phyloP scores from a whole-genome alignment of 2,888 invertebrate genomes.

The Pilophorus perplexus region DNA sequence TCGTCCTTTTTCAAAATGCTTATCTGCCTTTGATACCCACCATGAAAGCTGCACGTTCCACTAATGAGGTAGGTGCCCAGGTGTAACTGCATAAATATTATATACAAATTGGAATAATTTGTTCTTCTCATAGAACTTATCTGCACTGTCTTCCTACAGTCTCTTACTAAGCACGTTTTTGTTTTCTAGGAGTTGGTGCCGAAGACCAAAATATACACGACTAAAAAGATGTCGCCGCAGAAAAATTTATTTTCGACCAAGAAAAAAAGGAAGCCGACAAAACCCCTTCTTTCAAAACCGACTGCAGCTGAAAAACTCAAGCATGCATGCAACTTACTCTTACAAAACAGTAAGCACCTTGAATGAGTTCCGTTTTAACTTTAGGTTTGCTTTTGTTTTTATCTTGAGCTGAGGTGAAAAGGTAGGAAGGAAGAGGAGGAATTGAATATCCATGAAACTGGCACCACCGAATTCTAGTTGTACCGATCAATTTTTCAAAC shows the following conservation, averaged over 20 bases:
- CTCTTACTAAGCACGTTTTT: not conserved
- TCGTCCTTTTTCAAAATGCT: not conserved
- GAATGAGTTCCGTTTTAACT: not conserved
- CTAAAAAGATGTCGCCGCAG: not conserved
- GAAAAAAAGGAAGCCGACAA: not conserved
- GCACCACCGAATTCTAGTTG: no score
- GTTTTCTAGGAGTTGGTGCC: not conserved
- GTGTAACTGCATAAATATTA: not conserved
- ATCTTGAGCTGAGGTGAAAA: no score
- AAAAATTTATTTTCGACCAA: not conserved
- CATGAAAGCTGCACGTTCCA: not conserved
- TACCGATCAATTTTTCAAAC: no score
- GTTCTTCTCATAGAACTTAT: not conserved
- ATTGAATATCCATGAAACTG: no score
- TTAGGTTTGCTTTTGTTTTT: no score
- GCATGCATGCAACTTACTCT: not conserved
- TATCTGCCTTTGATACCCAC: not conserved
- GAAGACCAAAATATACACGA: not conserved
- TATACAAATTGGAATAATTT: not conserved
- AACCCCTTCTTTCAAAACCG: not conserved
- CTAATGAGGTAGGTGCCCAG: not conserved
- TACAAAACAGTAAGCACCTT: conserved; percentile 18
- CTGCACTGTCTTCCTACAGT: not conserved
- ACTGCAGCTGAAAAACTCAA: not conserved
- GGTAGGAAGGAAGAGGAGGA: no score